These are phyloP conservation scores for Fragum fragum DNA, from an alignment of 2,888 invertebrate species.

Conservation along the genomic window DNA sequence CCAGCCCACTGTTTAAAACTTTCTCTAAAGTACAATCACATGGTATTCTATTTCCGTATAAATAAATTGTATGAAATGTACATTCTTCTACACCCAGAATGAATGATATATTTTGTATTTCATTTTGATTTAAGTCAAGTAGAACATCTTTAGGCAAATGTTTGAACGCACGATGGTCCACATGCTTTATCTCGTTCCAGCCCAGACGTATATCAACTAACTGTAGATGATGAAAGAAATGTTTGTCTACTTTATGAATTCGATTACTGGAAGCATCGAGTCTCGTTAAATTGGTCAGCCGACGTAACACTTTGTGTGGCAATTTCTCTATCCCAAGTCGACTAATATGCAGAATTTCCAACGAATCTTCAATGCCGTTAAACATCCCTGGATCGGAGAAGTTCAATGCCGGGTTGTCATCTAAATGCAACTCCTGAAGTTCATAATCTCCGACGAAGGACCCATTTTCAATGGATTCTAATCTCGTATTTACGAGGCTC, in stretches of 20 bases:
- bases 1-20: constrained; percentile 71
- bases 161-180: constrained; percentile 61
- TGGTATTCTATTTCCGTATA: constrained; percentile 66
- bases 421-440: constrained; percentile 58
- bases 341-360: constrained; percentile 67
- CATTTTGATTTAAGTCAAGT: constrained; percentile 58
- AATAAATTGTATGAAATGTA: constrained; percentile 66
- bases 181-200: constrained; percentile 60
- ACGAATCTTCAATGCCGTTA: constrained; percentile 66
- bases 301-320: constrained; percentile 53
- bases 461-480: constrained; percentile 55
- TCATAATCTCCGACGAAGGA: constrained; percentile 61
- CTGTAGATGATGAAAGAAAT: constrained; percentile 59
- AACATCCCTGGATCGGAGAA: constrained; percentile 66
- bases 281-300: constrained; percentile 57
- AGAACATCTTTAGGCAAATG: constrained; percentile 58
- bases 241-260: constrained; percentile 60
- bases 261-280: constrained; percentile 68
- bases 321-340: constrained; percentile 56
- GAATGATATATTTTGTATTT: constrained; percentile 64
- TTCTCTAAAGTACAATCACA: constrained; percentile 71
- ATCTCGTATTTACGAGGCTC: constrained; percentile 55
- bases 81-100: constrained; percentile 65
- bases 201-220: constrained; percentile 44
- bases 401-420: constrained; percentile 53